Base-by-base conservation (phyloP, 2,113 vertebrate genomes). In the Urocitellus parryii region DNA sequence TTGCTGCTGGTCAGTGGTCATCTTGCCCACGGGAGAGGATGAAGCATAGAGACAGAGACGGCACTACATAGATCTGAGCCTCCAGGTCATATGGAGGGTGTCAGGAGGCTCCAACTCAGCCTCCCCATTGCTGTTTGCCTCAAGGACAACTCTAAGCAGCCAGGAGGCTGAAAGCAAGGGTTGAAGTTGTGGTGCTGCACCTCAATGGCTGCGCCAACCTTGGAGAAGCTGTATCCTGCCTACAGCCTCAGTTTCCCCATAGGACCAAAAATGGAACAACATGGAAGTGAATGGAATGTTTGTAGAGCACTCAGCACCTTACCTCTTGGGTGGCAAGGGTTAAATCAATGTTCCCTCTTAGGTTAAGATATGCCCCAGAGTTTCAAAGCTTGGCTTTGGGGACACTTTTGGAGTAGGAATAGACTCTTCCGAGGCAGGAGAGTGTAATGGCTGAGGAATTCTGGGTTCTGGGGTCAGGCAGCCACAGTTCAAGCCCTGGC, bases 231-330 rank as follows among this genome's bases (percentile, higher is more conserved):
- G n/a, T 45, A 22, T 34, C 70, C n/a, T 80, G 58, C 88, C 82
- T 74, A 37, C 48, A 88, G 63, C 39, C 87, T 96, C 79, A n/a
- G 25, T 95, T 70, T 96, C 88, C 29, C 37, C 61, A 39, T 4
- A 18, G 32, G 77, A 73, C 42, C 78, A 65, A 95, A 82, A 48
- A 8, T 25, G 13, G 8, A 25, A 74, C 72, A 17, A 29, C 2
- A 13, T 27, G 42, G 34, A 65, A 42, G 25, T n/a, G 39, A 79
- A 9, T 1, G 22, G 82, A n/a, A 39, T 5, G 2, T 51, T 27
- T 84, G 11, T 11, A 20, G 87, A 84, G 32, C 11, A 56, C 42
- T 27, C n/a, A 34, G 53, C 2, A 16, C 10, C 14, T 42, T 17
- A 10, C 24, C 68, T 70, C 18, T 0, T 4, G 2, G 0, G 0